Evolutionary conservation across 2,797 vertebrate species (phyloP), one percentile per base, ranked within the genome.

Genomic region (Ibycter americanus): DNA sequence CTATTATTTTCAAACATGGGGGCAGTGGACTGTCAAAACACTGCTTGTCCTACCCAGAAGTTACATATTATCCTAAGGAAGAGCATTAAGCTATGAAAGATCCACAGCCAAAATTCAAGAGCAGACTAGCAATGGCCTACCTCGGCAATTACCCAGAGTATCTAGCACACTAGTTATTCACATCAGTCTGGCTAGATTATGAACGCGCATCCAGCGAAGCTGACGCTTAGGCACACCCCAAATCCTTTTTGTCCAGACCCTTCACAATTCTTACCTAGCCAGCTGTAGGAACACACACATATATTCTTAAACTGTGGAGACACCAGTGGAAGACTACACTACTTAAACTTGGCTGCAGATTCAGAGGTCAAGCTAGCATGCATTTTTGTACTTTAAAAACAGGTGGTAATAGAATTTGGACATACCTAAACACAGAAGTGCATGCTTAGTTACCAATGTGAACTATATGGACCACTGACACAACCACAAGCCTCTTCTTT

Each of bases 181-280:
- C 34, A 23, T 51, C 18, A 51, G 10, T 27, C 46, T 58, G 26
- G 23, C 5, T 58, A 56, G 15, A 58, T 42, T 27, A 65, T 8
- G 7, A 83, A 54, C 2, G 0, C 10, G 15, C 32, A 85, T 51
- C 11, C 40, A 82, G 54, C 17, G 85, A 34, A 70, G 34, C 34
- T 68, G 36, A 62, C 1, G 0, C 1, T 2, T 3, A 46, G 46
- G 16, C 27, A 93, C 15, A 83, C 72, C 22, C 70, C 1, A 2
- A 67, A 82, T 51, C 9, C 54, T 26, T 42, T 29, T 7, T 18
- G 10, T 16, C 85, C 32, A 73, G 42, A 61, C 2, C 8, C 32
- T 31, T 68, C 14, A 19, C 4, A 4, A 56, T 65, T 77, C 58
- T 62, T 58, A 65, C 4, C 14, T 27, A 29, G 12, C 12, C 15